phyloP scores from a whole-genome alignment of 2,113 vertebrate genomes.

The Octodon degus region DNA sequence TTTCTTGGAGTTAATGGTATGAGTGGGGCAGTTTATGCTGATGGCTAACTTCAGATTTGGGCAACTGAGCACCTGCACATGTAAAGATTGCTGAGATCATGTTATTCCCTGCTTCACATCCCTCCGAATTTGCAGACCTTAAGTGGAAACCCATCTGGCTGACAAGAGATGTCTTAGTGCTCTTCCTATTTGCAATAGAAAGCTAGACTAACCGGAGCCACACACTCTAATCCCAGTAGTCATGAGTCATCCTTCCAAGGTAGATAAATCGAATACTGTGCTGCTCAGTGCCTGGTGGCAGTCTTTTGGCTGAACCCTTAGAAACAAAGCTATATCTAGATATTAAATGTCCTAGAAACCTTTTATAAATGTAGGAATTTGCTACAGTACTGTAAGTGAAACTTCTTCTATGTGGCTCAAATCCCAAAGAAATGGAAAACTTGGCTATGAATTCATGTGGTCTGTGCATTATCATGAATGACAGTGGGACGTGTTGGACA shows the following conservation, averaged over 20 bases:
- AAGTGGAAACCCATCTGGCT: conserved; percentile 68
- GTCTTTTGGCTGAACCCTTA: conserved; percentile 72
- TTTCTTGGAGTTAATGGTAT: not conserved
- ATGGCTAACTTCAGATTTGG: not conserved
- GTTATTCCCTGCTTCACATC: not conserved
- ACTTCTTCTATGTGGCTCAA: conserved; percentile 55
- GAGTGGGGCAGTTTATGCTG: not conserved
- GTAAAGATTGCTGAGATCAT: not conserved
- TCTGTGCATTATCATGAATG: conserved; percentile 49
- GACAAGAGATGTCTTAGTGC: conserved; percentile 55
- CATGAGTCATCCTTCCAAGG: conserved; percentile 64
- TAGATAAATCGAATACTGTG: conserved; percentile 48
- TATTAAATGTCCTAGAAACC: conserved; percentile 58
- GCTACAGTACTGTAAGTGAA: conserved; percentile 4
- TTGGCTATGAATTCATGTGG: conserved; percentile 36
- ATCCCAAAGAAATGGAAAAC: conserved; percentile 52
- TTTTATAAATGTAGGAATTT: conserved; percentile 35
- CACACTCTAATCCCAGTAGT: conserved; percentile 48
- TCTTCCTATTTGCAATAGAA: not conserved
- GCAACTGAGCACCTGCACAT: not conserved
- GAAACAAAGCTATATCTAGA: conserved; percentile 52
- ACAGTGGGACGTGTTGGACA: conserved; percentile 11
- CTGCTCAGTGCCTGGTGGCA: conserved; percentile 11
- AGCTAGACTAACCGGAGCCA: conserved; percentile 76
- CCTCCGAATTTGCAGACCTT: conserved; percentile 47